Conservation (phyloP, 2,797 vertebrate species). For the Balearica regulorum region DNA sequence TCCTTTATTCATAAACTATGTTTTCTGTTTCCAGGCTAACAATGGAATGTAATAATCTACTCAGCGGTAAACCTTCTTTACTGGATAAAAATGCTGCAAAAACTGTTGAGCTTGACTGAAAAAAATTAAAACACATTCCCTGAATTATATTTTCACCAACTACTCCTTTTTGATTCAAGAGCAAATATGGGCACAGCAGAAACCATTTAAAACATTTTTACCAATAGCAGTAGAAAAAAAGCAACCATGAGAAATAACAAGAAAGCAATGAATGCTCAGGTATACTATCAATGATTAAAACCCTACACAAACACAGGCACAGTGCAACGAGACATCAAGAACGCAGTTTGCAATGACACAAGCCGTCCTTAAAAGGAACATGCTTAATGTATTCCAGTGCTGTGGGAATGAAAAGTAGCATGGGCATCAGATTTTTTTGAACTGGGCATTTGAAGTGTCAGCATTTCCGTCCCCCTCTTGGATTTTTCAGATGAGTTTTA, state of each 20-base stretch:
- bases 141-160: not conserved
- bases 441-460: slow-evolving; percentile 61
- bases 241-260: not conserved
- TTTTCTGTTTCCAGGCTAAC: slow-evolving; percentile 24
- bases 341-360: not conserved
- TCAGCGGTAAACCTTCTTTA: not conserved
- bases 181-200: not conserved
- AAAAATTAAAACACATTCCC: slow-evolving; percentile 1
- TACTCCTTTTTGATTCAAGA: not conserved
- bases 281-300: not conserved
- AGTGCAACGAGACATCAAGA: slow-evolving; percentile 11
- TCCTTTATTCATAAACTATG: slow-evolving; percentile 17
- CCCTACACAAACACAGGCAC: not conserved
- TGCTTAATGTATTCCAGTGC: slow-evolving; percentile 42
- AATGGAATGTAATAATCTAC: slow-evolving; percentile 18
- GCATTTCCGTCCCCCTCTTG: slow-evolving; percentile 46
- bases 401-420: slow-evolving; percentile 53
- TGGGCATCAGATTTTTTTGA: slow-evolving; percentile 64
- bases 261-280: not conserved
- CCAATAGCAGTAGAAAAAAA: not conserved
- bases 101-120: not conserved
- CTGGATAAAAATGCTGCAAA: slow-evolving; percentile 22
- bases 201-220: not conserved
- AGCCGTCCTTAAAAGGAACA: slow-evolving; percentile 52
- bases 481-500: slow-evolving; percentile 54